Evolutionary conservation across 2,888 invertebrate species (phyloP).

Genomic region (Torymus aiolomorphi): DNA sequence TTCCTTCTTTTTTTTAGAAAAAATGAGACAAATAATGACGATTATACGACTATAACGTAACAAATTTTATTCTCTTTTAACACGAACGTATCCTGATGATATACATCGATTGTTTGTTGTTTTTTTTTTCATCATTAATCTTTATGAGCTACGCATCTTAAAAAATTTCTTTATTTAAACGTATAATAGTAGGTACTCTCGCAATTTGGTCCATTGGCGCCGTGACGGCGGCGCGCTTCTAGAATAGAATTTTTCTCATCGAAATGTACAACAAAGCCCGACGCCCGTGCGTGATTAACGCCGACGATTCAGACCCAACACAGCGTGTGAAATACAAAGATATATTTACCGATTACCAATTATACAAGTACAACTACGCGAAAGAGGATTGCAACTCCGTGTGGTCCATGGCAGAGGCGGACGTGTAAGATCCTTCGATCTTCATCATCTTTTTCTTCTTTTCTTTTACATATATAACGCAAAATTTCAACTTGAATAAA

Average conservation of each 20-base stretch:
- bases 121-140: background rate
- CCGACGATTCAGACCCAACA: slow-evolving; percentile 20
- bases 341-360: slow-evolving; percentile 37
- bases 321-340: slow-evolving; percentile 46
- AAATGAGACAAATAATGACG: slow-evolving; percentile 28
- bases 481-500: too few relatives aligned
- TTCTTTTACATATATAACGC: background rate
- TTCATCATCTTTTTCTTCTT: background rate
- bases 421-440: slow-evolving; percentile 2
- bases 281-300: too few relatives aligned
- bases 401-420: slow-evolving; percentile 11
- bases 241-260: slow-evolving; percentile 27
- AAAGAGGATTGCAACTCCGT: slow-evolving; percentile 25
- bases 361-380: slow-evolving; percentile 45
- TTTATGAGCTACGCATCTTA: slow-evolving; percentile 35
- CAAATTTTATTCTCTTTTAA: slow-evolving; percentile 31
- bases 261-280: slow-evolving; percentile 31
- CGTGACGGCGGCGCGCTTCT: slow-evolving; percentile 48
- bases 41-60: slow-evolving; percentile 46
- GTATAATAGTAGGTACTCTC: slow-evolving; percentile 36
- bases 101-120: background rate
- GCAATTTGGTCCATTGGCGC: slow-evolving; percentile 55
- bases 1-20: slow-evolving; percentile 11
- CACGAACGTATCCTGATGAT: slow-evolving; percentile 24
- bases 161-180: slow-evolving; percentile 29